Evolutionary conservation across 2,113 vertebrate species (phyloP).

Genomic region (Ptyas mucosa): DNA sequence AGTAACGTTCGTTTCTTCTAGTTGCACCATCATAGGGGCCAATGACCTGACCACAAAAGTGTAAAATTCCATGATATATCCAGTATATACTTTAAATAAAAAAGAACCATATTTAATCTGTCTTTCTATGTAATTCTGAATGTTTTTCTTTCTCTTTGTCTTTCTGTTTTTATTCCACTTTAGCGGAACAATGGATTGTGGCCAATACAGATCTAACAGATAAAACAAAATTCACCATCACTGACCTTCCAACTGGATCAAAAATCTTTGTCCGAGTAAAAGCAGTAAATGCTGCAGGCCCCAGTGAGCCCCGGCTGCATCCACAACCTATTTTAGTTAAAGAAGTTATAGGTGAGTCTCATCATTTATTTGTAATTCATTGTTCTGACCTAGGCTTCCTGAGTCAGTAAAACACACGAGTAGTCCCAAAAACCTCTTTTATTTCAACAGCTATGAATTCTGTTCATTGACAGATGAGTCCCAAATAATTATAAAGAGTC

Average conservation of each 20-base stretch:
- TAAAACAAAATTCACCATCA: conserved; percentile 90
- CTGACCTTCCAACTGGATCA: conserved; percentile 74
- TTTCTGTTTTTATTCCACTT: conserved; percentile 15
- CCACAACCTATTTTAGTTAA: conserved; percentile 90
- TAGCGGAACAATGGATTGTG: conserved; percentile 84
- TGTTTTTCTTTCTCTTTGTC: background rate
- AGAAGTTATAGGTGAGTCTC: conserved; percentile 87
- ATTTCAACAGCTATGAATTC: too few relatives aligned
- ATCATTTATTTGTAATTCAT: background rate
- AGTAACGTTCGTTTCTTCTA: background rate
- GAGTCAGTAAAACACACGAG: too few relatives aligned
- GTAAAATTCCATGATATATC: background rate
- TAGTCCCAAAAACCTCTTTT: too few relatives aligned
- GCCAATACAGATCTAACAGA: conserved; percentile 87
- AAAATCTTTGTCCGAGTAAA: conserved; percentile 91
- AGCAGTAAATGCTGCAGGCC: conserved; percentile 88
- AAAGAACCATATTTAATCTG: background rate
- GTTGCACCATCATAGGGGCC: background rate
- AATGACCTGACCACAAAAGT: background rate
- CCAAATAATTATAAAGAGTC: too few relatives aligned
- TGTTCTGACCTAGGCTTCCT: too few relatives aligned
- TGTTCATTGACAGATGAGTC: too few relatives aligned
- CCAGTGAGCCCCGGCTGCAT: conserved; percentile 80
- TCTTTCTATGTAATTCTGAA: conserved; percentile 11
- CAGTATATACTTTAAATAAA: background rate